Base-by-base conservation (phyloP, 1,140 invertebrate genomes). In the Copidosoma floridanum region DNA sequence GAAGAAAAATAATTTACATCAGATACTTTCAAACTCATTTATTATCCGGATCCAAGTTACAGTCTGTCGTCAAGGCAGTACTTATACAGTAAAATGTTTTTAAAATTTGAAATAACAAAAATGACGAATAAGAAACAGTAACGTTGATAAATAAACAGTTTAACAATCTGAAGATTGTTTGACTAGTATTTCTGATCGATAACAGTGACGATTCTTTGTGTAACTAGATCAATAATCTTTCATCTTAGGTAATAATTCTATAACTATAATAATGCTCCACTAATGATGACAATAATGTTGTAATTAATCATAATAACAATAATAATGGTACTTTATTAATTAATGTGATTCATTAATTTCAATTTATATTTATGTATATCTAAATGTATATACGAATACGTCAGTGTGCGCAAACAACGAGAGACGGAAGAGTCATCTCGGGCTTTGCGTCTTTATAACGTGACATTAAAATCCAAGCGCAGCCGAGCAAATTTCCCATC, bases 11-110 rank as follows among this genome's bases (percentile, higher is more conserved):
- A 32, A 32, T 8, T n/a, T 32, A 32, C 29, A 8, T 32, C 6
- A 32, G 6, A 21, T 53, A 48, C 35, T 67, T 73, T 75, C 65
- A 72, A 74, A 74, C 70, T 74, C 70, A 70, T 76, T 75, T 75
- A 74, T 75, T 76, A 73, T 71, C 66, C 68, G 67, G 68, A 72
- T 69, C 69, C 70, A 75, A 75, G 68, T 72, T 75, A 75, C 68
- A 74, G 67, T 71, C 72, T 74, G 71, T 73, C 70, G 64, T 70
- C 67, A 68, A 75, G 68, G 73, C 72, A 75, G 71, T 73, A 75
- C 70, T 76, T 72, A 73, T 68, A 74, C 71, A 76, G 71, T 75
- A 75, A 70, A 66, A 65, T 66, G 63, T 68, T 67, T 56, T 70
- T 54, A 61, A 61, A 55, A 29, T 47, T 61, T 47, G 2, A 48